Conservation (phyloP, 2,113 vertebrate genomes). For the Bubo bubo region DNA sequence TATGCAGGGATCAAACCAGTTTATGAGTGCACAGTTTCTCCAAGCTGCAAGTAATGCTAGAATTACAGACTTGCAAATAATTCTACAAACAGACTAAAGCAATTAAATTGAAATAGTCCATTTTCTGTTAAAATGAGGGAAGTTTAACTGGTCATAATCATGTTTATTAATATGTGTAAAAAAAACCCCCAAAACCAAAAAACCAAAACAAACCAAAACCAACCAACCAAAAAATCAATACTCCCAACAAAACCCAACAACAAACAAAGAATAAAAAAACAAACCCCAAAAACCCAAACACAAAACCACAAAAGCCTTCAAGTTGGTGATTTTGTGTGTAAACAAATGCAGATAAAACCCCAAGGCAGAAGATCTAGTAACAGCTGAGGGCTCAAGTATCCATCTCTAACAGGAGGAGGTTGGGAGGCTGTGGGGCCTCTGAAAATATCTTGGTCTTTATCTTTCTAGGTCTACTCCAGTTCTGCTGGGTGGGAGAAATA, state of each 20-base stretch:
- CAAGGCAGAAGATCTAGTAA: background rate
- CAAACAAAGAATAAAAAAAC: background rate
- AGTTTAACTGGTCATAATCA: background rate
- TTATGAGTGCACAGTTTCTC: background rate
- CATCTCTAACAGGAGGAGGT: fast-evolving
- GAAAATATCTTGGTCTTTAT: background rate
- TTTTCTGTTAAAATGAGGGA: background rate
- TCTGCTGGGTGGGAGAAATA: background rate
- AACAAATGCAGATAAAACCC: background rate
- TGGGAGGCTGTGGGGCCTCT: background rate
- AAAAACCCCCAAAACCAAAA: background rate
- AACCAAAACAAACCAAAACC: background rate
- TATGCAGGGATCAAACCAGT: background rate
- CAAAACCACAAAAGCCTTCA: background rate
- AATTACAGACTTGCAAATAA: background rate
- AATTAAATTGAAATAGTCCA: background rate
- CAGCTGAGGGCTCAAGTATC: background rate
- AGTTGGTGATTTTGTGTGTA: background rate
- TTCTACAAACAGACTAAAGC: background rate
- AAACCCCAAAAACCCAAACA: too few species aligned
- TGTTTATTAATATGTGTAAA: background rate
- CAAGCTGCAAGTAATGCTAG: background rate
- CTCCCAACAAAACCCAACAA: too few species aligned
- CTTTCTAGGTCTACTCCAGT: background rate
- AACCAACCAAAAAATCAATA: too few species aligned